Base-by-base conservation (phyloP, 2,888 invertebrate genomes). In the Crocallis elinguaria region DNA sequence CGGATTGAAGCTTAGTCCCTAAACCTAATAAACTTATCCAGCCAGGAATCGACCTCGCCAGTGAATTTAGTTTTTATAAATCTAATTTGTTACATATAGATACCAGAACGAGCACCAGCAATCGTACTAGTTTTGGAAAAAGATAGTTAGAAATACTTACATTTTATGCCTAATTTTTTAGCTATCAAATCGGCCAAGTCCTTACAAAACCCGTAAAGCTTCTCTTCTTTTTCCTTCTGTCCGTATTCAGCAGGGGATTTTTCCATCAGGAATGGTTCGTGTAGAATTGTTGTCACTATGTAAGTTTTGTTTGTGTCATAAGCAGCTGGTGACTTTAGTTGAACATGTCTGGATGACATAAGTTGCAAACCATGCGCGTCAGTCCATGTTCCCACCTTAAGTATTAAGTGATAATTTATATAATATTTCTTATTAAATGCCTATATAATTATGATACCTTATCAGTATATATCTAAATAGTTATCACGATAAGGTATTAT, bases 201-300 rank as follows among this genome's bases (percentile, higher is more conserved):
- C 77, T 98, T 97, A 86, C 97, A 98, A 81, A 97, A 98, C 42
- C 99, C 98, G 75, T 97, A 95, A 75, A 94, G 96, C 35, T 94
- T 93, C 60, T 97, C 96, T 74, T 97, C 96, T 45, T 95, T 96
- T 6, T 97, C 96, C 42, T 95, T 96, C 6, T 93, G 92, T 32
- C 94, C 93, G 52, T 94, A 95, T 1, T 83, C 83, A 0, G 61
- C 92, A 54, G 93, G 93, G n/a, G n/a, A n/a, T 71, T 94, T 94
- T 64, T 93, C 82, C 96, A 97, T 97, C 71, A 98, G 94, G 75
- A 97, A 98, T 0, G 98, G 98, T 70, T 97, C 97, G 83, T 97
- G 97, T 74, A 97, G 90, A 56, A 97, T 94, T 1, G 96, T 96
- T 9, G 97, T 96, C n/a, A 98, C 95, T 56, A 96, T 94, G 73